These are phyloP conservation scores for Tipula confusa DNA, from an alignment of 2,888 invertebrate species.

Conservation along the genomic window DNA sequence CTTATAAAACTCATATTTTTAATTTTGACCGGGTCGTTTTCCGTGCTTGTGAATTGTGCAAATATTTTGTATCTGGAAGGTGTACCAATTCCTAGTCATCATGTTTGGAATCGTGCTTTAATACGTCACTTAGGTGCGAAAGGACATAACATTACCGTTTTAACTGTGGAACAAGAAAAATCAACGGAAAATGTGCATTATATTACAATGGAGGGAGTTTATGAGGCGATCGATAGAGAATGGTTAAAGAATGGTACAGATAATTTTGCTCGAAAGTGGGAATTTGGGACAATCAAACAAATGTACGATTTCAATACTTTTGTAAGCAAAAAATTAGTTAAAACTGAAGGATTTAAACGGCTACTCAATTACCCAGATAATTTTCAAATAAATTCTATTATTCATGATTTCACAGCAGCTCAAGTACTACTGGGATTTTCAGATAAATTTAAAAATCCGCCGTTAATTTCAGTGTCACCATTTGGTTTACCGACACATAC, in stretches of 20 bases:
- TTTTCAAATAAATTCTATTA: conserved; percentile 26
- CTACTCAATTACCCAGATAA: conserved; percentile 29
- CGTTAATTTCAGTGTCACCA: conserved; percentile 32
- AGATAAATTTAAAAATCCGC: conserved; percentile 30
- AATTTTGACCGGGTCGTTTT: neutral
- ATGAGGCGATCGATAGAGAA: conserved; percentile 32
- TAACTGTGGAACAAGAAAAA: conserved; percentile 33
- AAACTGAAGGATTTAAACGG: conserved; percentile 28
- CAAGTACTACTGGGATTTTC: conserved; percentile 15
- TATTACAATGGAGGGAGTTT: conserved; percentile 34
- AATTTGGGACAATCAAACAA: conserved; percentile 31
- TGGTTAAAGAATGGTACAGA: conserved; percentile 16
- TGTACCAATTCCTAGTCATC: conserved; percentile 33
- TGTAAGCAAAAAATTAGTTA: conserved; percentile 28
- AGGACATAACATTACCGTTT: conserved; percentile 34
- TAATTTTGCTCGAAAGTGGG: neutral
- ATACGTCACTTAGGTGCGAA: conserved; percentile 31
- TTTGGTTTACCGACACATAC: conserved; percentile 12
- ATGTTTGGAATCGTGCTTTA: conserved; percentile 34
- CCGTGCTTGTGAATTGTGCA: conserved; percentile 27
- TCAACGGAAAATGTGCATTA: conserved; percentile 34
- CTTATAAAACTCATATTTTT: neutral
- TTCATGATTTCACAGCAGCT: conserved; percentile 27
- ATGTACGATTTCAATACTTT: conserved; percentile 32
- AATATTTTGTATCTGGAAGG: conserved; percentile 34